Conservation (phyloP, 2,113 vertebrate species). For the Neofelis nebulosa region DNA sequence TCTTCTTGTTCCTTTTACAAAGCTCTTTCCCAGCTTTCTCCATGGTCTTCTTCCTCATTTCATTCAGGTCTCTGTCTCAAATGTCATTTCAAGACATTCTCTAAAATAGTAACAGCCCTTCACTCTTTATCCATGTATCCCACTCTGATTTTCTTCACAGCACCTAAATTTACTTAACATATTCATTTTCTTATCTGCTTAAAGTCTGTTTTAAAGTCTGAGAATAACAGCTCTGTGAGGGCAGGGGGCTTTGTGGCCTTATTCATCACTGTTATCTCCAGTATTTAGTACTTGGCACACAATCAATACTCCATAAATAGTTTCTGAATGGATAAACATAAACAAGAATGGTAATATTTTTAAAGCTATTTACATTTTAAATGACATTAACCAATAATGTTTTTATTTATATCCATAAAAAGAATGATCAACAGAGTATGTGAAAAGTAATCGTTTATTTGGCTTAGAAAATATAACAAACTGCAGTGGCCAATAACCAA, state of each 20-base stretch:
- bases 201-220: neutral
- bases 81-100: neutral
- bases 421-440: neutral
- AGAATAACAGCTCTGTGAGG: neutral
- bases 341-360: slow-evolving; percentile 3
- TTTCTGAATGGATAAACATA: slow-evolving; percentile 22
- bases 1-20: neutral
- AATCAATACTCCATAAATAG: neutral
- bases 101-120: neutral
- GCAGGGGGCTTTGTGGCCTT: neutral
- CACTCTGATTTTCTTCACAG: slow-evolving; percentile 12
- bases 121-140: neutral
- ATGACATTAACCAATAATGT: neutral
- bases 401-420: slow-evolving; percentile 32
- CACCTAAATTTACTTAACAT: neutral
- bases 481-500: neutral
- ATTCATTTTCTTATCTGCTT: neutral
- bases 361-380: slow-evolving; percentile 49
- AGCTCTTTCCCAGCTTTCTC: neutral
- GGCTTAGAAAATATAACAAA: slow-evolving; percentile 29
- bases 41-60: neutral
- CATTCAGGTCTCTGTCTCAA: slow-evolving; percentile 4
- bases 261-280: neutral
- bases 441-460: neutral
- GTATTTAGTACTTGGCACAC: neutral